Evolutionary conservation across 1,140 invertebrate genomes (phyloP).

Genomic region (Trachymyrmex cornetzi): DNA sequence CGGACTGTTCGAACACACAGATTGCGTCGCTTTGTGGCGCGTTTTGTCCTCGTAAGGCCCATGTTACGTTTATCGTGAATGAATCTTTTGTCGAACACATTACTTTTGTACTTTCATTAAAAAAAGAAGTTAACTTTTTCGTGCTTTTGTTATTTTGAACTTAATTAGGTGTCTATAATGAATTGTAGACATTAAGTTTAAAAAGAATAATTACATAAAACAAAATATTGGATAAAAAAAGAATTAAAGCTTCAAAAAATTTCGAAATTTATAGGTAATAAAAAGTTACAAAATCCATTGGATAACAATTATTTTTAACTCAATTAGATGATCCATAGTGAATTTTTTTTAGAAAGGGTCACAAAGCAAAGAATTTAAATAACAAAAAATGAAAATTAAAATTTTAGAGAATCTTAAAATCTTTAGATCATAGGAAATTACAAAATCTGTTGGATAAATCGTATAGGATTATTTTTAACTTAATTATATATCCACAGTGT

Average conservation of each 20-base stretch:
- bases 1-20: conserved; percentile 29
- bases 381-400: background rate
- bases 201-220: background rate
- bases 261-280: background rate
- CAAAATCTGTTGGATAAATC: background rate
- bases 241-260: background rate
- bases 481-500: no score
- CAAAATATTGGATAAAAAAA: background rate
- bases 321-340: no score
- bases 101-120: background rate
- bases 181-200: background rate
- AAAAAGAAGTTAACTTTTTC: background rate
- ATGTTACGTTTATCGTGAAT: conserved; percentile 15
- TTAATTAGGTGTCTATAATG: background rate
- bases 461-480: background rate
- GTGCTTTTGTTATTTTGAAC: background rate
- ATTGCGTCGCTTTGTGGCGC: conserved; percentile 29
- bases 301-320: background rate
- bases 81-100: background rate
- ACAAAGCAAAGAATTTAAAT: background rate
- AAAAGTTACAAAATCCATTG: background rate
- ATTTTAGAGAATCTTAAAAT: background rate
- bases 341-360: background rate
- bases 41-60: background rate
- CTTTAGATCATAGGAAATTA: background rate